Conservation (phyloP, 1,140 invertebrate species). For the Leucophenga varia region DNA sequence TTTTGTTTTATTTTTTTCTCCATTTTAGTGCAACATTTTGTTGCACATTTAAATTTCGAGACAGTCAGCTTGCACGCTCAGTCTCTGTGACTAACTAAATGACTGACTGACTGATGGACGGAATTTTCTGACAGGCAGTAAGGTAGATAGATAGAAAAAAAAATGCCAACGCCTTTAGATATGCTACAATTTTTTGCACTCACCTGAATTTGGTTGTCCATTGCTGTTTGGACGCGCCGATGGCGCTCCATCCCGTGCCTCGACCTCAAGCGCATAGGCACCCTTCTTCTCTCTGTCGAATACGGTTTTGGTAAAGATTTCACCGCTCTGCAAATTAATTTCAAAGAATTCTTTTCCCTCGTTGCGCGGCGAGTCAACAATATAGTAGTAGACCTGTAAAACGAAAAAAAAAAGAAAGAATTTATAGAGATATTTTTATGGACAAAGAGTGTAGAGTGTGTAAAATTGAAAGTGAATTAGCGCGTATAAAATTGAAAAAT, state of each 20-base stretch:
- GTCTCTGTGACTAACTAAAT: too few relatives aligned
- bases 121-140: too few relatives aligned
- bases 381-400: slow-evolving; percentile 81
- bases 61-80: too few relatives aligned
- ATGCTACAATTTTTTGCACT: too few relatives aligned
- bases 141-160: too few relatives aligned
- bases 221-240: slow-evolving; percentile 89
- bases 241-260: slow-evolving; percentile 88
- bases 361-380: slow-evolving; percentile 85
- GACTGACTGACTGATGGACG: too few relatives aligned
- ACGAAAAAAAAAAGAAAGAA: slow-evolving; percentile 1
- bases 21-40: not conserved
- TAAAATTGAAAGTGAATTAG: not conserved
- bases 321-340: slow-evolving; percentile 89
- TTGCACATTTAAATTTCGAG: too few relatives aligned
- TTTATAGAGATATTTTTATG: too few relatives aligned
- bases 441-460: slow-evolving; percentile 1
- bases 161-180: too few relatives aligned
- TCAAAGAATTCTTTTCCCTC: slow-evolving; percentile 93
- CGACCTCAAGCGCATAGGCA: slow-evolving; percentile 91
- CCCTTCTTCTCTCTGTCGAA: slow-evolving; percentile 94
- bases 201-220: slow-evolving; percentile 89
- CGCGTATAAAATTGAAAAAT: not conserved
- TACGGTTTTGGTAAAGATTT: slow-evolving; percentile 90
- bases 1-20: not conserved